Conservation (phyloP, 2,113 vertebrate genomes). For the Thomomys bottae region DNA sequence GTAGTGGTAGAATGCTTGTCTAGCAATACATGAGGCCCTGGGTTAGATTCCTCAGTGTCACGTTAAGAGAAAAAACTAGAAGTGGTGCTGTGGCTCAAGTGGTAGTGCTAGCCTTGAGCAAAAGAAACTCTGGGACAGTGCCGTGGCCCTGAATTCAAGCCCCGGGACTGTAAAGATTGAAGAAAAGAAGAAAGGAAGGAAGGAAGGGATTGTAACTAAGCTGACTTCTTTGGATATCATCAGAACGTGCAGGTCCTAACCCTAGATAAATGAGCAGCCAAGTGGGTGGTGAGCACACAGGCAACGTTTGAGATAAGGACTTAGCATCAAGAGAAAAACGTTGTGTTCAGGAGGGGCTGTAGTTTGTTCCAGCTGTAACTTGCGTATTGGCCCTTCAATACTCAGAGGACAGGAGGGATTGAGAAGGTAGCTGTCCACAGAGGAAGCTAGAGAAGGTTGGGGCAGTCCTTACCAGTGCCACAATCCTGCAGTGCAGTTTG, state of each 20-base stretch:
- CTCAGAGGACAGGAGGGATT: neutral
- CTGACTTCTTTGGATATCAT: neutral
- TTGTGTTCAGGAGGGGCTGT: neutral
- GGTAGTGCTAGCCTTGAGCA: too few relatives aligned
- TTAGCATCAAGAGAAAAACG: neutral
- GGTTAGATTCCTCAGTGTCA: too few relatives aligned
- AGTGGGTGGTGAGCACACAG: neutral
- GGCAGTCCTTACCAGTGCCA: neutral
- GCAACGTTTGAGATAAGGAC: neutral
- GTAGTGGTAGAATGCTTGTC: too few relatives aligned
- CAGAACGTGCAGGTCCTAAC: neutral
- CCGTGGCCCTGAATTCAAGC: too few relatives aligned
- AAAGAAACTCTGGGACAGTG: too few relatives aligned
- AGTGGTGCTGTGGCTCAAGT: too few relatives aligned
- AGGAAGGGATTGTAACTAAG: neutral
- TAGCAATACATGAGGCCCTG: too few relatives aligned
- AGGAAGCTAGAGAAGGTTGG: neutral
- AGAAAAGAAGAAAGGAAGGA: too few relatives aligned
- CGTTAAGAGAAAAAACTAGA: too few relatives aligned
- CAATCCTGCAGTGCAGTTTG: neutral
- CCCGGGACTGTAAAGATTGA: too few relatives aligned
- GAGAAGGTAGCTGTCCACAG: neutral
- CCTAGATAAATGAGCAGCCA: neutral
- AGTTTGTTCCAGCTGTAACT: neutral
- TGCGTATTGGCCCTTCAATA: neutral